phyloP scores from a whole-genome alignment of 2,888 invertebrate genomes.

The Rosalia funebris region DNA sequence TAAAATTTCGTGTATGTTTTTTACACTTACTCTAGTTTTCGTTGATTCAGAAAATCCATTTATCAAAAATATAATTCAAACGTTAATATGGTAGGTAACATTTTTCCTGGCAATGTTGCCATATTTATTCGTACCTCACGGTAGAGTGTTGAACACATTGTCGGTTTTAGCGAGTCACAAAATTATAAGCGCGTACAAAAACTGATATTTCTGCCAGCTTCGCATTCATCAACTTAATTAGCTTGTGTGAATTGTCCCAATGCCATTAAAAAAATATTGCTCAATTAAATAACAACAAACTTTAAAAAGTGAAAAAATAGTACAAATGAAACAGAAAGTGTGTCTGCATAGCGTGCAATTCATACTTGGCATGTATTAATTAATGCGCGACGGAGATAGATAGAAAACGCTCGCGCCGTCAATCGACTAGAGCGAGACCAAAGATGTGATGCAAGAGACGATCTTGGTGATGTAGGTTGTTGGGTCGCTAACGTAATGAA shows the following conservation, averaged over 20 bases:
- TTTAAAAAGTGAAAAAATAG: slow-evolving; percentile 24
- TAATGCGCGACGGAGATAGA: slow-evolving; percentile 26
- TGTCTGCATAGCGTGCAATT: slow-evolving; percentile 36
- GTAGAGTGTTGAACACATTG: no score
- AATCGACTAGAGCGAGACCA: slow-evolving; percentile 36
- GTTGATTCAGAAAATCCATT: no score
- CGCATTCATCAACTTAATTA: slow-evolving; percentile 1
- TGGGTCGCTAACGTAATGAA: slow-evolving; percentile 53
- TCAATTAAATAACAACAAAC: slow-evolving; percentile 11
- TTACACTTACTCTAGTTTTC: no score
- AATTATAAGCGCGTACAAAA: no score
- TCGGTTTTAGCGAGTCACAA: no score
- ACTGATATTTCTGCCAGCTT: background rate
- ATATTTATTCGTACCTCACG: no score
- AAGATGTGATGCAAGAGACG: slow-evolving; percentile 56
- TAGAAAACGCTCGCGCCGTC: background rate
- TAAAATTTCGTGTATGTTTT: no score
- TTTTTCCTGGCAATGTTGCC: no score
- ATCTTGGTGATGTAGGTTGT: slow-evolving; percentile 60
- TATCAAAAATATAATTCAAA: no score
- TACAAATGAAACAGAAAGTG: slow-evolving; percentile 38
- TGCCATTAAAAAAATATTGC: slow-evolving; percentile 11
- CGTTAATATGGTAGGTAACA: no score
- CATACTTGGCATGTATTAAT: slow-evolving; percentile 35
- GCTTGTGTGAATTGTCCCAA: slow-evolving; percentile 12